Conservation (phyloP, 2,113 vertebrate species). For the Cariama cristata region DNA sequence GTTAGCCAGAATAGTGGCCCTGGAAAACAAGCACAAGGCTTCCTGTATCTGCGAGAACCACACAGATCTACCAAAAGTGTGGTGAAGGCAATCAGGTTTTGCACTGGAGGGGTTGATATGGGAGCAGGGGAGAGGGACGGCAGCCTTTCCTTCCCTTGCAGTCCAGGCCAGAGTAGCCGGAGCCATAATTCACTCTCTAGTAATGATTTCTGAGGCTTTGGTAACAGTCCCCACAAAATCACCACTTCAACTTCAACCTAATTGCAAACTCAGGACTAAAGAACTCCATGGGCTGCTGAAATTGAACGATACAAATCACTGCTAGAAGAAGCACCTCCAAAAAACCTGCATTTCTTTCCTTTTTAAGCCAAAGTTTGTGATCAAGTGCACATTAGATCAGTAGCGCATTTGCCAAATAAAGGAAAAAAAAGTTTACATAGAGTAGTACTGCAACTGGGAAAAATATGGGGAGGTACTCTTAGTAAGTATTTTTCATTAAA, state of each 20-base stretch:
- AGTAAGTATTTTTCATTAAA: not conserved
- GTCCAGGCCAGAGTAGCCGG: not conserved
- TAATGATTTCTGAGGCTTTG: not conserved
- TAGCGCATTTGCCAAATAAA: not conserved
- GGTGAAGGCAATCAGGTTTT: not conserved
- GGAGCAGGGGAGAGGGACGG: not conserved
- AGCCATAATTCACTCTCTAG: not conserved
- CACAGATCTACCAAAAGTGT: fast-evolving
- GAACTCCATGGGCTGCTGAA: not conserved
- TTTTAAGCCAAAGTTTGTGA: not conserved
- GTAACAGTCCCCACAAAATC: not conserved
- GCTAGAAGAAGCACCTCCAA: not conserved
- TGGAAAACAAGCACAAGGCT: not conserved
- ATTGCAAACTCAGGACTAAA: not conserved
- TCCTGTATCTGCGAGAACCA: not conserved
- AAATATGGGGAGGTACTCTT: not conserved
- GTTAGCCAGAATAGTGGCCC: not conserved
- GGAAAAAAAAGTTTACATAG: not conserved
- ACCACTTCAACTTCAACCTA: not conserved
- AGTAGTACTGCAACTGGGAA: not conserved
- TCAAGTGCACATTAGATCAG: not conserved
- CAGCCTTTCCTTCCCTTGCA: not conserved
- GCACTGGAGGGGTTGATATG: fast-evolving
- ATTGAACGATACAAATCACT: not conserved
- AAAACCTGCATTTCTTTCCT: not conserved